A percentile compares a stretch with the other conserved stretches of the same genome.
phyloP scores from a whole-genome alignment of 2,888 invertebrate species.

The Cactoblastis cactorum region DNA sequence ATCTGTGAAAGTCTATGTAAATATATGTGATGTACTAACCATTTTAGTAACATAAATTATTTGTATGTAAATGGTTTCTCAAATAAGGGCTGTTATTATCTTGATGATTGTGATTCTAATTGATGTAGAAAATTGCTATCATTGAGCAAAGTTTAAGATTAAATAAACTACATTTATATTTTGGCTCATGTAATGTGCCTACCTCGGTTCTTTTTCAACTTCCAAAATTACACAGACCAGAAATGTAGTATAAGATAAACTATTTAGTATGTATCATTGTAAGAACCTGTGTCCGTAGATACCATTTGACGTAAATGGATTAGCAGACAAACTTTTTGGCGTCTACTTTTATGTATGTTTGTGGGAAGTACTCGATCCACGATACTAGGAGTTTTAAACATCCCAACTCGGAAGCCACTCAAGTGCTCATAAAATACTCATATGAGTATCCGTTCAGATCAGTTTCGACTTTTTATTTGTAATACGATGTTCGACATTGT shows the following conservation, averaged over 20 bases:
- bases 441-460: conserved; percentile 52
- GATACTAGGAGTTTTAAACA: conserved; percentile 62
- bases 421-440: conserved; percentile 73
- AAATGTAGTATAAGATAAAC: not conserved
- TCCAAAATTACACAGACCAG: too few species aligned
- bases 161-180: too few species aligned
- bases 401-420: conserved; percentile 59
- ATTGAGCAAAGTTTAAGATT: too few species aligned
- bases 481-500: conserved; percentile 26
- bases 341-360: not conserved
- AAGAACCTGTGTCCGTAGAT: not conserved
- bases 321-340: not conserved
- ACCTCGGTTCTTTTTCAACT: too few species aligned
- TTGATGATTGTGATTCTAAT: too few species aligned
- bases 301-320: not conserved
- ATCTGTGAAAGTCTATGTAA: too few species aligned
- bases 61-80: too few species aligned
- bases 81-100: too few species aligned
- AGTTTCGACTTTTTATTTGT: conserved; percentile 45
- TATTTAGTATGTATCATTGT: not conserved
- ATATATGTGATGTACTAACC: too few species aligned
- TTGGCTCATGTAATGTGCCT: too few species aligned
- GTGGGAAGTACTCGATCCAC: conserved; percentile 42
- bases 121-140: too few species aligned
- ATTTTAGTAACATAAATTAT: too few species aligned